These are phyloP conservation scores for Orthonevra nobilis DNA, from an alignment of 2,888 invertebrate species.

Conservation along the genomic window DNA sequence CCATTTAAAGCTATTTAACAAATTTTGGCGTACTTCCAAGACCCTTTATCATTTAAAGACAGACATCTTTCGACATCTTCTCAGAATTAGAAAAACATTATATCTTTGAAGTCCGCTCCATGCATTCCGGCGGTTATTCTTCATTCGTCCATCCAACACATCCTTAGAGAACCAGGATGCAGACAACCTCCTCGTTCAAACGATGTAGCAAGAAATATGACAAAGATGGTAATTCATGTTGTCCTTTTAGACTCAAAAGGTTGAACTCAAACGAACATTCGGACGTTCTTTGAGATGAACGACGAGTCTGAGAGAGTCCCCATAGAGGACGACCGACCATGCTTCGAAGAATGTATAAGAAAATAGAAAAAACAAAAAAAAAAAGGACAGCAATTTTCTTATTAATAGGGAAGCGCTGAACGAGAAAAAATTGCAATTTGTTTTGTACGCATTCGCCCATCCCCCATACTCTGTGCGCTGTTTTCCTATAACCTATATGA, in stretches of 20 bases:
- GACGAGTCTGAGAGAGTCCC: conserved; percentile 46
- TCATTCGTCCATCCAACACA: too few species aligned
- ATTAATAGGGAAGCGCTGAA: conserved; percentile 63
- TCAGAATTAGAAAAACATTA: too few species aligned
- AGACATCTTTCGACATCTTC: too few species aligned
- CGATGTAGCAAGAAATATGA: conserved; percentile 65
- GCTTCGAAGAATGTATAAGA: too few species aligned
- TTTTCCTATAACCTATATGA: conserved; percentile 60
- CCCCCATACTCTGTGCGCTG: not conserved
- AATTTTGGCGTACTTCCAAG: too few species aligned
- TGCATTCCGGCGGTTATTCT: too few species aligned
- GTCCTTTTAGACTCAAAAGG: conserved; percentile 58
- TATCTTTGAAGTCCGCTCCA: too few species aligned
- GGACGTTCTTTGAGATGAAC: conserved; percentile 40
- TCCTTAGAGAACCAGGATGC: conserved; percentile 10
- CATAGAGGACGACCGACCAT: too few species aligned
- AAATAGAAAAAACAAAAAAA: conserved; percentile 47
- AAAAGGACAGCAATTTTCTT: conserved; percentile 57
- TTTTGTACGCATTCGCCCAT: conserved; percentile 50
- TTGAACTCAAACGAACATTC: conserved; percentile 31
- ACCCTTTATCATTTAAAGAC: too few species aligned
- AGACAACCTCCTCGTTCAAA: too few species aligned
- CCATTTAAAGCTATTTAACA: too few species aligned
- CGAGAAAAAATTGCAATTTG: conserved; percentile 59
- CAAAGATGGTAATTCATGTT: conserved; percentile 59